Base-by-base conservation (phyloP, 2,888 invertebrate genomes). In the Cancer borealis region DNA sequence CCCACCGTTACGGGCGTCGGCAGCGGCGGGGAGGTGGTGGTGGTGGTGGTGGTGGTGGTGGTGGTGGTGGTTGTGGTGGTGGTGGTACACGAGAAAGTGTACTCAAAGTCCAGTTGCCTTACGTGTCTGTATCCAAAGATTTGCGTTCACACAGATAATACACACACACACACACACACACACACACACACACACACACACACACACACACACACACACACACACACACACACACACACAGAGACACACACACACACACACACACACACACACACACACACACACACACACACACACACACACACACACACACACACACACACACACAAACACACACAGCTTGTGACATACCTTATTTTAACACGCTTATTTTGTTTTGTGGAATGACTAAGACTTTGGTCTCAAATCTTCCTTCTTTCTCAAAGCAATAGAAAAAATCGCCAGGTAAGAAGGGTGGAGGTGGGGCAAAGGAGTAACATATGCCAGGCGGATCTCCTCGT, bases 101-200 rank as follows among this genome's bases (percentile, higher is more conserved):
- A 84, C 39, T 84, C 84, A 8, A 84, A 30, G 84, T 39, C 12
- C 17, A 84, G 39, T 12, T 39, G 12, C 17, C 30, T 84, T 39
- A 39, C 84, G 12, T 84, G 84, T 84, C 39, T 26, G 84, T 39
- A 84, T 39, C 84, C 39, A 10, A 4, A 30, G 84, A 12, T 84
- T 39, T 84, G 84, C 10, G 84, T 84, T 84, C 39, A 3, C 14
- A 30, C 12, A 39, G 30, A 6, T 39, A 84, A 84, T 14, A 30
- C 39, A 26, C 39, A 10, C 84, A 8, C 6, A 10, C 30, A 79
- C 30, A 79, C 30, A 79, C 79, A 79, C 79, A 79, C 79, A 79
- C 79, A 79, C 79, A 79, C 79, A 79, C 79, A 79, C 79, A 79
- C 30, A 79, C 79, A 79, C 79, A 79, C 79, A 79, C 79, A 79